These are phyloP conservation scores for Acanthococcus lagerstroemiae DNA, from an alignment of 2,888 invertebrate species.

Conservation along the genomic window DNA sequence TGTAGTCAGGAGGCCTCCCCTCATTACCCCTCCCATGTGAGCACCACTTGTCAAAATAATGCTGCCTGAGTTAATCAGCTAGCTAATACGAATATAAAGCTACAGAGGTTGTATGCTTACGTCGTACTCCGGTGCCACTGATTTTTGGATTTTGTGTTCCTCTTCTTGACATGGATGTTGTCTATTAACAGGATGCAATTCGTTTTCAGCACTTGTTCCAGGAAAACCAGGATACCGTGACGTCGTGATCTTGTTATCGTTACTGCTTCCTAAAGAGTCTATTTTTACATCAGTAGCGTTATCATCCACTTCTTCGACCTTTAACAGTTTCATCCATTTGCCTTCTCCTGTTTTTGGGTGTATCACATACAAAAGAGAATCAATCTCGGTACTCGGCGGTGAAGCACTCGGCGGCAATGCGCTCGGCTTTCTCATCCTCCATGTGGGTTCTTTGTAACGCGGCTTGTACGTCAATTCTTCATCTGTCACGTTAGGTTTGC, in stretches of 20 bases:
- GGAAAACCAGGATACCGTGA: no score
- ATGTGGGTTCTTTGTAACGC: constrained; percentile 14
- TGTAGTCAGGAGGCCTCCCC: no score
- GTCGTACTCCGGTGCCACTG: neutral
- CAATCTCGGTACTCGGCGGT: constrained; percentile 15
- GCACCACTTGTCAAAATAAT: no score
- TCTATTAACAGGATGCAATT: neutral
- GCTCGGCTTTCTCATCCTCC: neutral
- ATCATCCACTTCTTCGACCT: constrained; percentile 25
- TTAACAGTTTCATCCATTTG: constrained; percentile 34
- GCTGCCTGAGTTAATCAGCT: no score
- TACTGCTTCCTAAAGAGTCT: neutral
- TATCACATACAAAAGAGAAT: constrained; percentile 33
- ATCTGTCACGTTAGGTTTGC: neutral
- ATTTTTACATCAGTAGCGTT: neutral
- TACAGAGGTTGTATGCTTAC: no score
- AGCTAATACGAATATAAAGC: no score
- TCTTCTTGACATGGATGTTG: neutral
- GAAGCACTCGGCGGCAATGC: neutral
- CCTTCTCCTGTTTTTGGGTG: constrained; percentile 32
- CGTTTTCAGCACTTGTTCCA: neutral
- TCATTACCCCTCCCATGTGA: no score
- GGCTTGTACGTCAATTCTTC: neutral
- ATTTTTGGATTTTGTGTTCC: neutral
- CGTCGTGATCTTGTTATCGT: no score